Evolutionary conservation across 2,113 vertebrate species (phyloP).

Genomic region (Stomatorhinus ivindoensis): DNA sequence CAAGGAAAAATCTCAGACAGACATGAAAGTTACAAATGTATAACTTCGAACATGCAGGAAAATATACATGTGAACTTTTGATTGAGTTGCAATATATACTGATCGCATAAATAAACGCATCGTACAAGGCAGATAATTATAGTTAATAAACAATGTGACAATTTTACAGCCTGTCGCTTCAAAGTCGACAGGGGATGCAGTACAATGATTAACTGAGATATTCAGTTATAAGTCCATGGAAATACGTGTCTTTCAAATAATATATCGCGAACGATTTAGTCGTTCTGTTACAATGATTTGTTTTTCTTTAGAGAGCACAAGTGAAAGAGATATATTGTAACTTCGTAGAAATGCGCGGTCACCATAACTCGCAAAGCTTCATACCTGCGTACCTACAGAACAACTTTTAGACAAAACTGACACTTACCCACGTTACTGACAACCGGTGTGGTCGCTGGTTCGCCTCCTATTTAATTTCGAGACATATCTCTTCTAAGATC

Average conservation of each 20-base stretch:
- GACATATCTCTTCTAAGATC: constrained; percentile 54
- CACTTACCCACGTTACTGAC: constrained; percentile 49
- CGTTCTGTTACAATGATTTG: neutral
- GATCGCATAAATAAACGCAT: neutral
- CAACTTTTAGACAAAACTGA: constrained; percentile 6
- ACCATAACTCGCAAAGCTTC: constrained; percentile 5
- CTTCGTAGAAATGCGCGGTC: neutral
- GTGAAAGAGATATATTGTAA: neutral
- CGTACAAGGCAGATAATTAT: neutral
- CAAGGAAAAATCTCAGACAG: neutral
- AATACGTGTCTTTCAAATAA: neutral
- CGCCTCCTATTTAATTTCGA: constrained; percentile 44
- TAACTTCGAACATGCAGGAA: neutral
- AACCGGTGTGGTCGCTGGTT: constrained; percentile 5
- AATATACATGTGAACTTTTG: neutral
- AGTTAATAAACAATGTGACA: neutral
- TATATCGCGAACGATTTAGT: neutral
- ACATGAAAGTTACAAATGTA: neutral
- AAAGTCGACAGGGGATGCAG: neutral
- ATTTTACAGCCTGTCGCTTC: neutral
- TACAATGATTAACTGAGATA: neutral
- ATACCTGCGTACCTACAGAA: neutral
- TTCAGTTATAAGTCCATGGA: neutral
- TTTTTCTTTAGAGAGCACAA: neutral
- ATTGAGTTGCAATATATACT: neutral